These are phyloP conservation scores for Dipodomys stephensi DNA, from an alignment of 2,113 vertebrate species.

Conservation along the genomic window DNA sequence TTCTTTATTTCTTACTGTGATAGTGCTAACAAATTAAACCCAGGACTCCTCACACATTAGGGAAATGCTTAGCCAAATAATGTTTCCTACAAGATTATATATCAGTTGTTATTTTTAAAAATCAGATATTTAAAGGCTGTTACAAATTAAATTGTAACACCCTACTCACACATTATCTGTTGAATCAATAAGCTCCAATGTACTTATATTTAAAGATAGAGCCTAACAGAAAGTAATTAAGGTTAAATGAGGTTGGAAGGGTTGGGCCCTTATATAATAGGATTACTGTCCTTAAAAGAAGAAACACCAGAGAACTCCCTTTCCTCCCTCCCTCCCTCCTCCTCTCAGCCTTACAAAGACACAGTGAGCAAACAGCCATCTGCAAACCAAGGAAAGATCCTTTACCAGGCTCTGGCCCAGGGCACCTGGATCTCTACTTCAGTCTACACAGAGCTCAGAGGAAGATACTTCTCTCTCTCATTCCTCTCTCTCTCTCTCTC, in stretches of 20 bases:
- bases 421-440: background rate
- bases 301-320: background rate
- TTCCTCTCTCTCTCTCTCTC: too few species aligned
- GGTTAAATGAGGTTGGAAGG: background rate
- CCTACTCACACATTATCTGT: background rate
- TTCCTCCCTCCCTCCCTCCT: background rate
- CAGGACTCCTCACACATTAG: background rate
- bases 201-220: background rate
- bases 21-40: background rate
- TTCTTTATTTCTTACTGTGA: background rate
- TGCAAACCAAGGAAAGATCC: background rate
- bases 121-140: background rate
- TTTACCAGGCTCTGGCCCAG: background rate
- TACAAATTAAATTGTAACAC: background rate
- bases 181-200: background rate
- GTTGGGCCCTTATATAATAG: background rate
- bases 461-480: background rate
- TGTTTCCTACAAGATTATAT: background rate
- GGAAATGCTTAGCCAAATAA: background rate
- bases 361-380: background rate
- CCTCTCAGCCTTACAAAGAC: too few species aligned
- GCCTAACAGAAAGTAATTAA: background rate
- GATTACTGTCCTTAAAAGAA: background rate
- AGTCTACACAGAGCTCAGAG: background rate
- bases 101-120: background rate